These are phyloP conservation scores for Allygus modestus DNA, from an alignment of 2,888 invertebrate genomes.

Conservation along the genomic window DNA sequence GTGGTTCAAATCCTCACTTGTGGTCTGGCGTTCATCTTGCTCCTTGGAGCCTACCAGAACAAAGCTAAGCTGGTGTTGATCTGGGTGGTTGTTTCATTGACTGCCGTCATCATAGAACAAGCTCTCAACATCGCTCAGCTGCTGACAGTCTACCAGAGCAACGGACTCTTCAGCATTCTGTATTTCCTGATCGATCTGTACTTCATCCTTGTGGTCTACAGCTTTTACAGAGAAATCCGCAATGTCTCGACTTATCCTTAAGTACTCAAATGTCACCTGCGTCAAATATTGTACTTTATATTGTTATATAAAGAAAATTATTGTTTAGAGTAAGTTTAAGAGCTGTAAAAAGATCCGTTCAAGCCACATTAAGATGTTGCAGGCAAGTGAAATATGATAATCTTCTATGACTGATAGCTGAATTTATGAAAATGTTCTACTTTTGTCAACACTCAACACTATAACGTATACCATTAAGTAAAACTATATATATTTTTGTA, in stretches of 20 bases:
- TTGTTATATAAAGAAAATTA: background rate
- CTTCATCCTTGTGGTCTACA: constrained; percentile 40
- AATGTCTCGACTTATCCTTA: constrained; percentile 15
- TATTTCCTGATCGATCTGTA: constrained; percentile 29
- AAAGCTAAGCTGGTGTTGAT: constrained; percentile 26
- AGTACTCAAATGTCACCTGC: background rate
- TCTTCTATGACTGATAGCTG: too few relatives aligned
- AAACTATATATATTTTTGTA: too few relatives aligned
- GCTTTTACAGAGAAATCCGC: constrained; percentile 23
- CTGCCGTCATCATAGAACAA: background rate
- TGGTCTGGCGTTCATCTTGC: constrained; percentile 14
- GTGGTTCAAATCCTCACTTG: constrained; percentile 5
- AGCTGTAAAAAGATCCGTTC: too few relatives aligned
- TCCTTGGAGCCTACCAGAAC: constrained; percentile 28
- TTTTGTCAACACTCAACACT: too few relatives aligned
- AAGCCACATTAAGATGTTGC: too few relatives aligned
- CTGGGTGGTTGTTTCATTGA: constrained; percentile 27
- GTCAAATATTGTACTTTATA: background rate
- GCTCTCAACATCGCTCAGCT: background rate
- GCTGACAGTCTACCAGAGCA: background rate
- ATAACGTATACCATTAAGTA: too few relatives aligned
- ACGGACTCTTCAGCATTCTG: background rate
- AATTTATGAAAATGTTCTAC: too few relatives aligned
- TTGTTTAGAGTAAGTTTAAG: too few relatives aligned
- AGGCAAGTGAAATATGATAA: too few relatives aligned